Base-by-base conservation (phyloP, 1,140 invertebrate species). In the Drosophila varians region DNA sequence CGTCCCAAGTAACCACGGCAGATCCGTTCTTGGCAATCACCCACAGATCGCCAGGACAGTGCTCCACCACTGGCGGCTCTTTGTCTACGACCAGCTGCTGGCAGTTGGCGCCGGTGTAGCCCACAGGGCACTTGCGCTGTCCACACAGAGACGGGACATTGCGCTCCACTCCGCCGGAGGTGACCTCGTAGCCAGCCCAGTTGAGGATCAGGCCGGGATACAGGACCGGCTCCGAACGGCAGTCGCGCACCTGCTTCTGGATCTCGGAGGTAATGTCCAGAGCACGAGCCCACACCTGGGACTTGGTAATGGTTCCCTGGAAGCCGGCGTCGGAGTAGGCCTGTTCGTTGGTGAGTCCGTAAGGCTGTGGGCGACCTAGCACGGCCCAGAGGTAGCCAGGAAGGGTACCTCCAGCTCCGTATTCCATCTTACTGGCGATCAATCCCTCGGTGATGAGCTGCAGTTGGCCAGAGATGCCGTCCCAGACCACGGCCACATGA, bases 21-120 rank as follows among this genome's bases (percentile, higher is more conserved):
- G 97, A 97, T 56, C 97, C 97, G 77, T 98, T 97, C 76, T 96
- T 96, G 1, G 97, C 96, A 69, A 98, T 97, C 0, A 99, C 96
- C 97, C 97, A 98, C 26, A 98, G 92, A 92, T 98, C 97, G 23
- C 96, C 96, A 8, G 98, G 98, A 74, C 98, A 99, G 77, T 97
- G 94, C 74, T 97, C 95, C 0, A 98, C 95, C 75, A 94, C 94
- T 6, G 98, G 97, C 73, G 97, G 94, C 62, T 95, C 94, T 92
- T 97, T 97, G 89, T 98, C 97, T 18, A 96, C 94, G 88, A 96
- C 94, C 54, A 97, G 90, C 73, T 96, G 95, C 83, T 97, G 94
- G 83, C 97, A 98, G 90, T 96, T 96, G 42, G 94, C 88, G 45
- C 97, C 97, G 14, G 94, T 93, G 89, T 97, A 97, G 54, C 97